Base-by-base conservation (phyloP, 1,140 invertebrate genomes). In the Pemphigus obesinymphae region DNA sequence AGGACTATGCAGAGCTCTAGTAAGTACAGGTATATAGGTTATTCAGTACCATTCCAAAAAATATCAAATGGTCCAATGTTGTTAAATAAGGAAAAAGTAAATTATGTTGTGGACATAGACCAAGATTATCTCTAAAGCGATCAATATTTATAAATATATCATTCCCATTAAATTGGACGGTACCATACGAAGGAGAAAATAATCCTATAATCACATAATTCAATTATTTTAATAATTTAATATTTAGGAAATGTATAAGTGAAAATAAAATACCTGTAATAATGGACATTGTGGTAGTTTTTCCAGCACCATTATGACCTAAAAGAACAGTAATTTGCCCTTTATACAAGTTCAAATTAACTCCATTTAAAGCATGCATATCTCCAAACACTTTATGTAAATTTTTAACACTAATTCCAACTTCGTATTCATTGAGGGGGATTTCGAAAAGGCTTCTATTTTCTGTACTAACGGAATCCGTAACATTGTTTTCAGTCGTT, bases 81-180 rank as follows among this genome's bases (percentile, higher is more conserved):
- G 93, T 97, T 63, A 98, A 88, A 84, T 95, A 92, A 80, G 95
- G 92, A 86, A 98, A 97, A 1, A 99, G 89, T 82, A 98, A 93
- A 87, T 99, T 96, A 86, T 98, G 95, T 87, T 99, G 97, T 13
- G 97, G 97, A 88, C 97, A 99, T 40, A 94, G 86, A 8, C 93
- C 93, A 4, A 95, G 87, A 85, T 90, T 90, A 13, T 87, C 87
- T 82, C 91, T 87, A 83, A 89, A 87, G 34, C 45, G 83, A 8
- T 87, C 84, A 53, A 90, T 88, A 78, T 90, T 86, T 48, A 85
- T 89, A 50, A 86, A 84, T 53, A 93, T 89, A 85, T 92, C 90
- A 87, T 88, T 89, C n/a, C 90, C 91, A 85, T 92, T 90, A 50
- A 93, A 88, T 23, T 88, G 72, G 26, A 92, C 91, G 82, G 89